Evolutionary conservation across 23 tunicate species (phyloP).

Genomic region (Trididemnum clinides): DNA sequence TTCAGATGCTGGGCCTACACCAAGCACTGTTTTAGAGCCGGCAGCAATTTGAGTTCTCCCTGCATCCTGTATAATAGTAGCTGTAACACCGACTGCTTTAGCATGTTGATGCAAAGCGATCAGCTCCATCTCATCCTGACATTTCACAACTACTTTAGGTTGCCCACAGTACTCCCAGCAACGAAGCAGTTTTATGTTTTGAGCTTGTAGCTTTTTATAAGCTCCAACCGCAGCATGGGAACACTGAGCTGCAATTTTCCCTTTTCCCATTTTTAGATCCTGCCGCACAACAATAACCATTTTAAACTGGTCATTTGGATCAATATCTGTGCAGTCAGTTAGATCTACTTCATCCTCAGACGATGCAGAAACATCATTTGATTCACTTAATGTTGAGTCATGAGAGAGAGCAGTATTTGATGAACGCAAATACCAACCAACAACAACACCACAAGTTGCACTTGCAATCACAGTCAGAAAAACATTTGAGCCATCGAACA

Average conservation of each 20-base stretch:
- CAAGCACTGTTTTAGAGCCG: constrained; percentile 90
- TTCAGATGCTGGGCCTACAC: constrained; percentile 88
- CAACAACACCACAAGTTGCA: constrained; percentile 45
- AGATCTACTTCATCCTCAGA: background rate
- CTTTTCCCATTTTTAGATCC: constrained; percentile 93
- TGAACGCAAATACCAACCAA: constrained; percentile 58
- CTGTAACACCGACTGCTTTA: constrained; percentile 48
- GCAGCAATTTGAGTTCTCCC: constrained; percentile 93
- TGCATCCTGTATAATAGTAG: constrained; percentile 85
- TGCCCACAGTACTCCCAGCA: constrained; percentile 86
- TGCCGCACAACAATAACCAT: constrained; percentile 85
- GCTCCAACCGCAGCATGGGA: constrained; percentile 95
- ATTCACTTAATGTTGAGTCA: background rate
- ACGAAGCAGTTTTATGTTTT: constrained; percentile 33
- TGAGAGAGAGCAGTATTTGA: background rate
- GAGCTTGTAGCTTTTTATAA: constrained; percentile 31
- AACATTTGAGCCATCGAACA: too few relatives aligned
- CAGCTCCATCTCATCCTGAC: constrained; percentile 69
- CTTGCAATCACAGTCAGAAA: constrained; percentile 48
- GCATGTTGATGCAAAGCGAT: constrained; percentile 72
- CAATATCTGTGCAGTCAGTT: constrained; percentile 1
- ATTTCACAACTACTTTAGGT: constrained; percentile 86
- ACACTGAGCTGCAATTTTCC: constrained; percentile 87
- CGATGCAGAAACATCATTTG: background rate
- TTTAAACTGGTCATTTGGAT: constrained; percentile 34